Conservation (phyloP, 2,797 vertebrate species). For the Coregonus suidteri region DNA sequence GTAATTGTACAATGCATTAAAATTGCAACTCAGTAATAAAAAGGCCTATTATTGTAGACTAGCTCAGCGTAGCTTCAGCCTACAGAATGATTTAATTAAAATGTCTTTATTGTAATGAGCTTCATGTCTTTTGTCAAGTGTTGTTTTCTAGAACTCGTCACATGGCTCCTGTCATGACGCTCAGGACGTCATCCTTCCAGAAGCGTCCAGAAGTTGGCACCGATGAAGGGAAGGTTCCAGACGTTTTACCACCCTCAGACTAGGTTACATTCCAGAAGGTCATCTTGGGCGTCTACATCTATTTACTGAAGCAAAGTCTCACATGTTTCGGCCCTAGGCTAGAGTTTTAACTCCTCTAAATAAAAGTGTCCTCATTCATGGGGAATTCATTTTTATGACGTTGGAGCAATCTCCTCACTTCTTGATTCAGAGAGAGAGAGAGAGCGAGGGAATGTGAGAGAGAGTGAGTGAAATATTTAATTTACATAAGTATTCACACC, state of each 20-base stretch:
- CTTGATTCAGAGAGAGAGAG: neutral
- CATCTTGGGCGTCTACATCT: conserved; percentile 9
- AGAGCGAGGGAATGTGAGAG: neutral
- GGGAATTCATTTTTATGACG: conserved; percentile 57
- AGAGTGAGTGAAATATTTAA: too few species aligned
- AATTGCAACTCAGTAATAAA: too few species aligned
- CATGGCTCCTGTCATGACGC: too few species aligned
- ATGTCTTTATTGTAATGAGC: neutral
- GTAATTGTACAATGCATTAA: too few species aligned
- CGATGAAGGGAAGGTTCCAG: too few species aligned
- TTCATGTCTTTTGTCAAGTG: neutral
- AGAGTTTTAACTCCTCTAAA: conserved; percentile 56
- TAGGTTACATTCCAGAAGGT: too few species aligned
- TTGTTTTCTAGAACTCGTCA: neutral
- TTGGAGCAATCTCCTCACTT: conserved; percentile 38
- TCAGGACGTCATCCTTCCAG: too few species aligned
- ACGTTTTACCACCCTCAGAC: too few species aligned
- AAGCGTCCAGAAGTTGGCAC: too few species aligned
- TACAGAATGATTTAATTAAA: neutral
- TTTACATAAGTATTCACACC: too few species aligned
- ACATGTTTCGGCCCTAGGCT: conserved; percentile 39
- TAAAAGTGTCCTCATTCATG: conserved; percentile 58
- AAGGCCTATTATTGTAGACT: too few species aligned
- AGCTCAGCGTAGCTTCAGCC: neutral
- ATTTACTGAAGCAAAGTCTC: too few species aligned